These are phyloP conservation scores for Phrynocephalus versicolor DNA, from an alignment of 2,113 vertebrate genomes.

Conservation along the genomic window DNA sequence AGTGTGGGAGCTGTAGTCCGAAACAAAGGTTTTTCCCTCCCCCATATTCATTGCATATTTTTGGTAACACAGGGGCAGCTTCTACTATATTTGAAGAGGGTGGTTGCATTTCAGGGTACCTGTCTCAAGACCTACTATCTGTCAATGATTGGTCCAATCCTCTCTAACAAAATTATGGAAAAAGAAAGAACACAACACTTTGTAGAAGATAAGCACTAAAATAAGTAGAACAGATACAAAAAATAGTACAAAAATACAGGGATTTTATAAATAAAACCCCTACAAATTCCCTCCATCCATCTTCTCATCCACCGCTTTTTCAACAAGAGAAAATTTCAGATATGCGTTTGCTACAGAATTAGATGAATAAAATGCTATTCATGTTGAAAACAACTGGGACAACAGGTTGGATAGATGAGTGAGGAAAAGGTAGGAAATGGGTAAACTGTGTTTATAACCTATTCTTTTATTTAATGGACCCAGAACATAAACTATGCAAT, in stretches of 20 bases:
- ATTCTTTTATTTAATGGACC: no score
- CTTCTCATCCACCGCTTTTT: not conserved
- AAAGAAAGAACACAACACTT: not conserved
- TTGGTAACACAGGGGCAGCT: not conserved
- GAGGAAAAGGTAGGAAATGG: not conserved
- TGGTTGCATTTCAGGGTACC: not conserved
- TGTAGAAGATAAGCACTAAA: not conserved
- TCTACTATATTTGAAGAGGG: not conserved
- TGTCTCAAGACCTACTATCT: not conserved
- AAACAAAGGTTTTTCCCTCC: no score
- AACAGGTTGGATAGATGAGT: not conserved
- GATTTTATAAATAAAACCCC: no score
- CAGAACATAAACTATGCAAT: no score
- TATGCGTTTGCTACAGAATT: not conserved
- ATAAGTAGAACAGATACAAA: not conserved
- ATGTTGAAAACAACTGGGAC: not conserved
- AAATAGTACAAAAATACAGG: not conserved
- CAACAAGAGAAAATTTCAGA: not conserved
- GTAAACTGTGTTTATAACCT: not conserved
- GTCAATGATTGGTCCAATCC: not conserved
- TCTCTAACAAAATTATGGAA: not conserved
- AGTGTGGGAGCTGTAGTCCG: no score
- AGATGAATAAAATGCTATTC: not conserved
- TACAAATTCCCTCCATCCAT: not conserved
- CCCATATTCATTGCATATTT: not conserved